A percentile compares a stretch with the other conserved stretches of the same genome.
phyloP scores from a whole-genome alignment of 2,888 invertebrate species.

The Xanthorhoe spadicearia region DNA sequence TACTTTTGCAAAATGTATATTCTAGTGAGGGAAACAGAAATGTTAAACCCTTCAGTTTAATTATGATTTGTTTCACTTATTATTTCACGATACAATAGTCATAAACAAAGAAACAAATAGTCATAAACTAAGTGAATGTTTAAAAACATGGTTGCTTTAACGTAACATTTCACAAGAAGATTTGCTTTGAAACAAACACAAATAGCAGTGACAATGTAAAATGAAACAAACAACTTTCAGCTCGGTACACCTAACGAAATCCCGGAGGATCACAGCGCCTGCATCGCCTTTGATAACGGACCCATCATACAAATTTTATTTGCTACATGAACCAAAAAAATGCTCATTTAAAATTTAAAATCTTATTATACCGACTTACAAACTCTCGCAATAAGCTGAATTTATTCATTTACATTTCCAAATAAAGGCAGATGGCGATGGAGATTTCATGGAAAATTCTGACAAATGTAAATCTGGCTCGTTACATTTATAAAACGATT shows the following conservation, averaged over 20 bases:
- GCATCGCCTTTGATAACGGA: slow-evolving; percentile 66
- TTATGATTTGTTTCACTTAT: slow-evolving; percentile 8
- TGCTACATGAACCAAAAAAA: slow-evolving; percentile 53
- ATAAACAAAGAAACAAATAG: too few relatives aligned
- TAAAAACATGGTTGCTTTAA: neutral
- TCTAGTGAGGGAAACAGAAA: slow-evolving; percentile 28
- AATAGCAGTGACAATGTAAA: slow-evolving; percentile 33
- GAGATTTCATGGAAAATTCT: slow-evolving; percentile 39
- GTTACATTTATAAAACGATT: slow-evolving; percentile 48
- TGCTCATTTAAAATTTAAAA: slow-evolving; percentile 62
- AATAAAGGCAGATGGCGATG: slow-evolving; percentile 48
- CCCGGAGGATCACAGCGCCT: slow-evolving; percentile 58
- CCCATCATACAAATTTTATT: slow-evolving; percentile 57
- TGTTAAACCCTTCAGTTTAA: slow-evolving; percentile 16
- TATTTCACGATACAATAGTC: neutral
- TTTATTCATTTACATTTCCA: slow-evolving; percentile 52
- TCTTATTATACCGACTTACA: slow-evolving; percentile 59
- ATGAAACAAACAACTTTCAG: slow-evolving; percentile 61
- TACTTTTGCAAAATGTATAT: slow-evolving; percentile 32
- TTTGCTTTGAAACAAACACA: slow-evolving; percentile 20
- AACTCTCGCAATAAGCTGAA: slow-evolving; percentile 49
- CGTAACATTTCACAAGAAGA: slow-evolving; percentile 21
- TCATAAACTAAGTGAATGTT: neutral
- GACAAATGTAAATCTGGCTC: slow-evolving; percentile 34
- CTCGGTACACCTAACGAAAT: slow-evolving; percentile 58